Evolutionary conservation across 2,888 invertebrate species (phyloP).

Genomic region (Drosophila paramelanica): DNA sequence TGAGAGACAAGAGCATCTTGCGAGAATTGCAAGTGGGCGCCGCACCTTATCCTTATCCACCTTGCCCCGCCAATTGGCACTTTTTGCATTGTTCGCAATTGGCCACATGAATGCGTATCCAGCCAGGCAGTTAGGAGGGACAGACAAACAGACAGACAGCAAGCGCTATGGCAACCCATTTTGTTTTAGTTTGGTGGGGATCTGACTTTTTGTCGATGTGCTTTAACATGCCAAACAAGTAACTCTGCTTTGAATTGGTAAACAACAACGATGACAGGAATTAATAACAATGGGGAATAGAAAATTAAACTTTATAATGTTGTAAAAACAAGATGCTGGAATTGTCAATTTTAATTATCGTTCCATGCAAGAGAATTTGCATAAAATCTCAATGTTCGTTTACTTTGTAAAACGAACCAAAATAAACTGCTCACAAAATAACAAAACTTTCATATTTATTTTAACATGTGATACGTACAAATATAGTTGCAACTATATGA

Average conservation of each 20-base stretch:
- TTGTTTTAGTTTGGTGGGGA: slow-evolving; percentile 5
- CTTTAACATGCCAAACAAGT: slow-evolving; percentile 1
- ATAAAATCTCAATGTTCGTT: slow-evolving; percentile 56
- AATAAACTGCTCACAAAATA: slow-evolving; percentile 54
- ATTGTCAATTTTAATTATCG: neutral
- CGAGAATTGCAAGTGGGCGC: slow-evolving; percentile 52
- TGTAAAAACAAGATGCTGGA: neutral
- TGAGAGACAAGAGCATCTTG: slow-evolving; percentile 16
- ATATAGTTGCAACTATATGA: slow-evolving; percentile 44
- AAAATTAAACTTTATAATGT: neutral
- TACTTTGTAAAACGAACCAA: slow-evolving; percentile 58
- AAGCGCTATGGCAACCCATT: slow-evolving; percentile 13
- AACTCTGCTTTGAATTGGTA: slow-evolving; percentile 5
- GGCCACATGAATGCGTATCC: slow-evolving; percentile 55
- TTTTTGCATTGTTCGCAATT: slow-evolving; percentile 59
- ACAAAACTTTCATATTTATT: slow-evolving; percentile 31
- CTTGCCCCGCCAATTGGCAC: slow-evolving; percentile 14
- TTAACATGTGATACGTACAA: slow-evolving; percentile 13
- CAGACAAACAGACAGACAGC: slow-evolving; percentile 4
- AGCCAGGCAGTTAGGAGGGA: slow-evolving; percentile 17
- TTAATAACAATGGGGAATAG: neutral
- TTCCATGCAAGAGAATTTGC: slow-evolving; percentile 46
- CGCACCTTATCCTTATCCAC: slow-evolving; percentile 1
- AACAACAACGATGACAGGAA: neutral
- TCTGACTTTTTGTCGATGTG: slow-evolving; percentile 8